These are phyloP conservation scores for Nyleta sp. DNA, from an alignment of 2,888 invertebrate genomes.

Conservation along the genomic window DNA sequence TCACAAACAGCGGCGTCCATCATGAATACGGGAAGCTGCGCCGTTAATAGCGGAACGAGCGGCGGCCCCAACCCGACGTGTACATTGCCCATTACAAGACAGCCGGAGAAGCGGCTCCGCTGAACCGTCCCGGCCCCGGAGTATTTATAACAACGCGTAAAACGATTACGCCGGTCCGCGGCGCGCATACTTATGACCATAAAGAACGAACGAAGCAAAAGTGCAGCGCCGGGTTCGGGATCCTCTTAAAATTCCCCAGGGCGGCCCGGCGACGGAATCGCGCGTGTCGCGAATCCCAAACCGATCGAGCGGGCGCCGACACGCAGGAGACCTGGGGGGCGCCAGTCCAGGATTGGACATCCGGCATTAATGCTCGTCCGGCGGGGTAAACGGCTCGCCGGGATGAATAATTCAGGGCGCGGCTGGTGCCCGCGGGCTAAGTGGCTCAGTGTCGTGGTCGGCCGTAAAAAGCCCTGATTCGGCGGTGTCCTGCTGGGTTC, in stretches of 20 bases:
- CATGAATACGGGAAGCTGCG: conserved; percentile 42
- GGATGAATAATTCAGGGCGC: conserved; percentile 36
- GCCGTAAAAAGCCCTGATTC: conserved; percentile 44
- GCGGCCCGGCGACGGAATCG: conserved; percentile 57
- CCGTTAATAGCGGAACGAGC: conserved; percentile 31
- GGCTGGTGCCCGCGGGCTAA: conserved; percentile 25
- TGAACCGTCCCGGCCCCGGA: conserved; percentile 10
- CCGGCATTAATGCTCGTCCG: conserved; percentile 28
- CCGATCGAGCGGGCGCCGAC: background rate
- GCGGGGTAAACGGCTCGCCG: conserved; percentile 12
- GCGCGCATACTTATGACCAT: conserved; percentile 70
- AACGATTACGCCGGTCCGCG: conserved; percentile 59
- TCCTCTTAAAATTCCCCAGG: conserved; percentile 66
- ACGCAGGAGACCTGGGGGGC: too few relatives aligned
- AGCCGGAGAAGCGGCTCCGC: background rate
- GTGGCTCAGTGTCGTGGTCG: conserved; percentile 26
- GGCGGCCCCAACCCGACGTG: background rate
- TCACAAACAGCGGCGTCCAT: conserved; percentile 38
- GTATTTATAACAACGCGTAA: conserved; percentile 66
- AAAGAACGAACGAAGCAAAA: conserved; percentile 29
- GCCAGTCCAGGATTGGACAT: background rate
- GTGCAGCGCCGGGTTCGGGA: conserved; percentile 48
- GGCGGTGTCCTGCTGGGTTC: background rate
- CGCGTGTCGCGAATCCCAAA: conserved; percentile 58
- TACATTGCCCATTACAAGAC: conserved; percentile 34